Evolutionary conservation across 2,888 invertebrate species (phyloP).

Genomic region (Megastigmus dorsalis): DNA sequence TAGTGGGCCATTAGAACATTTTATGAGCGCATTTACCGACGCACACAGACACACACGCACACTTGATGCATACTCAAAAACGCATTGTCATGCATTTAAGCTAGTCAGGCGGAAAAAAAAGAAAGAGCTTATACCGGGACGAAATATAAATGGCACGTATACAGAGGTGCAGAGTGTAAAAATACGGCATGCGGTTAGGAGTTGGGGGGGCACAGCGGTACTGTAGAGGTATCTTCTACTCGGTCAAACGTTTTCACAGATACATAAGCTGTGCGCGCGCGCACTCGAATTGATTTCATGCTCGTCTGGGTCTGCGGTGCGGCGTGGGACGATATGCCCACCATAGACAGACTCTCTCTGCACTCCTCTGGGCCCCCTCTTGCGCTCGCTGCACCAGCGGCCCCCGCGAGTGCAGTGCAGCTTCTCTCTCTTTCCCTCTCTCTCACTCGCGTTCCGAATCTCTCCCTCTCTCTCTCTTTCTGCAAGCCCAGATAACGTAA

Average conservation of each 20-base stretch:
- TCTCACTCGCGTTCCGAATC: neutral
- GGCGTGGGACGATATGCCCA: neutral
- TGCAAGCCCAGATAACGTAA: conserved; percentile 53
- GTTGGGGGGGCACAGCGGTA: neutral
- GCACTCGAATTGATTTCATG: conserved; percentile 43
- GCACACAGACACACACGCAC: no score
- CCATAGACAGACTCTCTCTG: neutral
- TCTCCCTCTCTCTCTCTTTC: neutral
- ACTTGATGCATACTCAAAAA: no score
- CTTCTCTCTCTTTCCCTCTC: neutral
- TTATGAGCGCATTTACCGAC: no score
- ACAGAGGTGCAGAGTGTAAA: neutral
- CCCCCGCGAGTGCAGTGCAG: no score
- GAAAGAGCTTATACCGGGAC: no score
- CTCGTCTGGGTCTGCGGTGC: conserved; percentile 11
- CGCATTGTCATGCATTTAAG: no score
- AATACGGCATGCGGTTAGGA: conserved; percentile 12
- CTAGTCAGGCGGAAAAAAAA: no score
- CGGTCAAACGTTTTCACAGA: conserved; percentile 23
- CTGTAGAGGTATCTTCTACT: neutral
- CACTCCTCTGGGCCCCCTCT: no score
- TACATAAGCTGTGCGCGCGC: neutral
- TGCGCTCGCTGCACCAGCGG: no score
- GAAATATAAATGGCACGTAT: no score
- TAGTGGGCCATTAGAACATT: no score